Evolutionary conservation across 2,797 vertebrate genomes (phyloP).

Genomic region (Capromys pilorides): DNA sequence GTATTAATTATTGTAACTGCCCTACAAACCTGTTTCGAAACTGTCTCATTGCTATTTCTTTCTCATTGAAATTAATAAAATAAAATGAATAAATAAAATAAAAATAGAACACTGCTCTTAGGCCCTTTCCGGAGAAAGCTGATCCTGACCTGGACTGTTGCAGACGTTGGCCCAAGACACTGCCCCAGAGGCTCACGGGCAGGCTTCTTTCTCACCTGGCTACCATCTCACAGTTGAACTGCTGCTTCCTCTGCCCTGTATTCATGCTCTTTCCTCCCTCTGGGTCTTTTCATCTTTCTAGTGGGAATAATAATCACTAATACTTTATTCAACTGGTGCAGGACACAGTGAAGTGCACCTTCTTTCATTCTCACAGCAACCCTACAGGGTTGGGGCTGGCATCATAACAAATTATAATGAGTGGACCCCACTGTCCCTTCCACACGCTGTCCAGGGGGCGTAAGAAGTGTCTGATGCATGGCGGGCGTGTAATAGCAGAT

Average conservation of each 20-base stretch:
- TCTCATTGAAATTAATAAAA: too few relatives aligned
- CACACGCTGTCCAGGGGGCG: too few relatives aligned
- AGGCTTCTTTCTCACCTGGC: background rate
- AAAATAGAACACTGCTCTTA: background rate
- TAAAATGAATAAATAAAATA: too few relatives aligned
- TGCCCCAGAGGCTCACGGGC: background rate
- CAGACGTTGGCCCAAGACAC: background rate
- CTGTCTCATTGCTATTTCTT: too few relatives aligned
- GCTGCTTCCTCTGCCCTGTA: background rate
- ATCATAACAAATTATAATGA: background rate
- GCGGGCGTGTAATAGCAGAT: too few relatives aligned
- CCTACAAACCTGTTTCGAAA: too few relatives aligned
- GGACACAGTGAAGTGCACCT: background rate
- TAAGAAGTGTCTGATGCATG: background rate
- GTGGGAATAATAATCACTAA: background rate
- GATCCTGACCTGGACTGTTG: background rate
- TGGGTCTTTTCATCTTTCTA: slow-evolving; percentile 4
- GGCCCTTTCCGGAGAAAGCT: background rate
- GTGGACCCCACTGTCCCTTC: background rate
- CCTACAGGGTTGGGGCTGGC: background rate
- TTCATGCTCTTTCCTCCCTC: background rate
- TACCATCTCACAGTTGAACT: background rate
- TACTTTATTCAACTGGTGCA: background rate
- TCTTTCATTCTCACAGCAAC: background rate
- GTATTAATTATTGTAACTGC: too few relatives aligned